Evolutionary conservation across 2,113 vertebrate genomes (phyloP), one percentile per base, ranked within the genome.

Genomic region (Megalops atlanticus): DNA sequence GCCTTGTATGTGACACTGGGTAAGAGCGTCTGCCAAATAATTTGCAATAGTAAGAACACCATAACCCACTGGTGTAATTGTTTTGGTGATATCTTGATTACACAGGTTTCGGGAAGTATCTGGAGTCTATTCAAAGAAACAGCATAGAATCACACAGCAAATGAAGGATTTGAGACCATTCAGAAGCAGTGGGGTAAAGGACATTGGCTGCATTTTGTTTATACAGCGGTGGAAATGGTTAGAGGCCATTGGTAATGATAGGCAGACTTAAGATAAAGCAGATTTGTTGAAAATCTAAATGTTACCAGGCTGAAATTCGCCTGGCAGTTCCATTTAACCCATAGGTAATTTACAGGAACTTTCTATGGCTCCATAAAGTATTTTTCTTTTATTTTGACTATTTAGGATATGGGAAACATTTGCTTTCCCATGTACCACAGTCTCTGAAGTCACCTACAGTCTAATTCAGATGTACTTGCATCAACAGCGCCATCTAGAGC

Each of bases 401-500:
- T 38, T 76, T 31, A 33, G 24, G 41, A 43, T 21, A 18, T 38
- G 3, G 49, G 47, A 36, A 52, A 45, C 33, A 64, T 64, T 39
- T 79, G 40, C 10, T 39, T 27, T 49, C 39, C 45, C 10, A n/a
- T 49, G 68, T 12, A 75, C 0, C 43, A 36, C 36, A 54, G 52
- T 36, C 36, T 40, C 18, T 52, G 49, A 54, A 38, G 64, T 39
- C 12, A 71, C 21, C 15, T n/a, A 49, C 3, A 4, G n/a, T 12
- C 74, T 85, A 78, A 18, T 84, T n/a, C n/a, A n/a, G n/a, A 45
- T 45, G 43, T 45, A 45, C 43, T 10, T 91, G 91, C 85, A 81
- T 84, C 92, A 91, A 93, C 88, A 92, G 86, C 90, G 91, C 92
- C 93, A 89, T 90, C 94, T 78, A 91, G 80, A 88, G 93, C 41